Percentiles rank a stretch among this genome's conserved stretches.
Conservation (phyloP, 2,113 vertebrate species). For the Gambusia affinis region DNA sequence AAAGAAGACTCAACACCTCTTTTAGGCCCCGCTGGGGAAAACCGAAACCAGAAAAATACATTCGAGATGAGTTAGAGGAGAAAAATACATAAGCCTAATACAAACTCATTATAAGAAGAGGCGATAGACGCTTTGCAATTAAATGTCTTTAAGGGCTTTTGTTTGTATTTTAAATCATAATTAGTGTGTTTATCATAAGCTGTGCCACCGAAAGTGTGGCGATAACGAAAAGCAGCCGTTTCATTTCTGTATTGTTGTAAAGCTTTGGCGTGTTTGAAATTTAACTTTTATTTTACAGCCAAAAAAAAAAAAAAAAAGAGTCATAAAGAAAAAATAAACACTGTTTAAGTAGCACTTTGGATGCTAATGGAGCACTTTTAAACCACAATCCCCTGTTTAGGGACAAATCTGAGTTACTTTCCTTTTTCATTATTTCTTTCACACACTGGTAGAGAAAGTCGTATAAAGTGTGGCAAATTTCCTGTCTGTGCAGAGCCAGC, state of each 20-base stretch:
- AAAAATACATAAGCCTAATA: slow-evolving; percentile 29
- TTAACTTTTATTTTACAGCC: not conserved
- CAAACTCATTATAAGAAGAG: slow-evolving; percentile 11
- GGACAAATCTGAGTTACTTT: not conserved
- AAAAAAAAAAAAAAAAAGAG: not conserved
- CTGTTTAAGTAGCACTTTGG: not conserved
- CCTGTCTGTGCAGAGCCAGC: too few relatives aligned
- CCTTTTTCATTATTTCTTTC: not conserved
- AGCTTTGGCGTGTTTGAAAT: not conserved
- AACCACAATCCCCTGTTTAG: not conserved
- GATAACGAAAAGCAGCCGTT: not conserved
- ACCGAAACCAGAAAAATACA: slow-evolving; percentile 2
- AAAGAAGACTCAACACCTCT: slow-evolving; percentile 29
- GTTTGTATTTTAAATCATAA: slow-evolving; percentile 2
- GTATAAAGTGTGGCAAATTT: not conserved
- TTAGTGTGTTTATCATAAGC: not conserved
- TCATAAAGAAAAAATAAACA: not conserved
- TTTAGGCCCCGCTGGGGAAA: slow-evolving; percentile 25
- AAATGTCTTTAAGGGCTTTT: slow-evolving; percentile 20
- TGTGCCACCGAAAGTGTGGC: not conserved
- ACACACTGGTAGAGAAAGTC: not conserved
- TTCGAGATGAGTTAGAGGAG: not conserved
- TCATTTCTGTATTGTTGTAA: not conserved
- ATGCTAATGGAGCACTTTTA: not conserved
- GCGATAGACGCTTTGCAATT: slow-evolving; percentile 21